Base-by-base conservation (phyloP, 2,888 invertebrate species). In the Nomada ruficornis region DNA sequence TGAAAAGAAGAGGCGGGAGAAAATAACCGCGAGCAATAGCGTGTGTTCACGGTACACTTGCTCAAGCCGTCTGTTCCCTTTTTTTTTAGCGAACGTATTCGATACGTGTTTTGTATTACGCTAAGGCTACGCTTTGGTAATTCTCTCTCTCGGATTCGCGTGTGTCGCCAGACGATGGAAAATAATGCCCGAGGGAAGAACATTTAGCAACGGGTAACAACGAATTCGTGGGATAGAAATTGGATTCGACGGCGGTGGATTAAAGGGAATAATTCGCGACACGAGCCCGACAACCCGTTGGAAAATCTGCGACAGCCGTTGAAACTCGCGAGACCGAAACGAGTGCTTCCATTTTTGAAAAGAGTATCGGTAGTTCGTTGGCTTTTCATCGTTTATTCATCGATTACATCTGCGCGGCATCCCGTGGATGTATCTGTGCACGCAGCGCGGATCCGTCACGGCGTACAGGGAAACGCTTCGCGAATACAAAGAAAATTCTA, bases 11-110 rank as follows among this genome's bases (percentile, higher is more conserved):
- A 68, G 44, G 26, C 42, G 29, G 76, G 78, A 29, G 18, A 76
- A 69, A 76, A 69, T 2, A 29, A 52, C 47, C 68, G 47, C 29
- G 26, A 29, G 44, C n/a, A 4, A 29, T 52, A 13, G 26, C 26
- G 72, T 26, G 64, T 68, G 55, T 73, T 71, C 20, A 36, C 52
- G 42, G 18, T 26, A 11, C n/a, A 26, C 23, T 55, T 23, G 57
- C 10, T 50, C 26, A 13, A 36, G 18, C 47, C 47, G 47, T 47
- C 2, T 26, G 15, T 9, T 20, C 15, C 5, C 7, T 29, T 11
- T 18, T 20, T 52, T 20, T 70, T 91, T 90, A 85, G 84, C 84
- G 89, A 90, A 92, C 92, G 92, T 93, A 92, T 92, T 91, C 92
- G 91, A 47, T 92, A 93, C 92, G 92, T 93, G 47, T 92, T 86